These are phyloP conservation scores for Cheilosia soror DNA, from an alignment of 2,888 invertebrate species.

Conservation along the genomic window DNA sequence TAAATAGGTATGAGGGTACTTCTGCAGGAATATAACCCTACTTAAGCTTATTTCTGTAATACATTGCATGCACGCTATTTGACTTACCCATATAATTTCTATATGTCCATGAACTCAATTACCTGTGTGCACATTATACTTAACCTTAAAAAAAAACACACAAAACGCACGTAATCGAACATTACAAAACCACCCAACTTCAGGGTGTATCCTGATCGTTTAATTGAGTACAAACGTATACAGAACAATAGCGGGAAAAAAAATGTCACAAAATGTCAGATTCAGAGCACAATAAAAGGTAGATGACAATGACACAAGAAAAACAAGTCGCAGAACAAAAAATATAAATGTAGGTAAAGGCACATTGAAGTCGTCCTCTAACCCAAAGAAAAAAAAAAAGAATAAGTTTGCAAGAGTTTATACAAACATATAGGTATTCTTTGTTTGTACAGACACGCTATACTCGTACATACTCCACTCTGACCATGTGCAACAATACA, in stretches of 20 bases:
- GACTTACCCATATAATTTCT: slow-evolving; percentile 9
- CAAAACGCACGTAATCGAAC: slow-evolving; percentile 9
- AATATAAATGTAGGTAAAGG: neutral
- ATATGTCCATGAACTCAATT: slow-evolving; percentile 46
- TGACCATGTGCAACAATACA: slow-evolving; percentile 51
- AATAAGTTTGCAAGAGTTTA: neutral
- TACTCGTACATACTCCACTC: neutral
- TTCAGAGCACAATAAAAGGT: slow-evolving; percentile 47
- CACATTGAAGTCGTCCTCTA: slow-evolving; percentile 46
- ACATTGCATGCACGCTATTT: slow-evolving; percentile 6
- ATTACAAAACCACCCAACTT: slow-evolving; percentile 20
- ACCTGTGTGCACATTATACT: slow-evolving; percentile 12
- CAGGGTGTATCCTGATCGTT: slow-evolving; percentile 51
- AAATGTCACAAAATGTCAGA: slow-evolving; percentile 32
- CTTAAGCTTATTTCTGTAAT: neutral
- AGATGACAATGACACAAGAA: slow-evolving; percentile 29
- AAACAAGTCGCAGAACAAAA: slow-evolving; percentile 10
- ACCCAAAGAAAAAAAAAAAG: slow-evolving; percentile 14
- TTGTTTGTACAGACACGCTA: slow-evolving; percentile 16
- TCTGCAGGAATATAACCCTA: neutral
- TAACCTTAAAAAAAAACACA: slow-evolving; percentile 24
- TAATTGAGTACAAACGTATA: slow-evolving; percentile 52
- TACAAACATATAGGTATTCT: neutral
- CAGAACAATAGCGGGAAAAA: slow-evolving; percentile 16
- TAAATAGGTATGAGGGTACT: neutral